phyloP scores from a whole-genome alignment of 2,888 invertebrate genomes.

The Criorhina ranunculi region DNA sequence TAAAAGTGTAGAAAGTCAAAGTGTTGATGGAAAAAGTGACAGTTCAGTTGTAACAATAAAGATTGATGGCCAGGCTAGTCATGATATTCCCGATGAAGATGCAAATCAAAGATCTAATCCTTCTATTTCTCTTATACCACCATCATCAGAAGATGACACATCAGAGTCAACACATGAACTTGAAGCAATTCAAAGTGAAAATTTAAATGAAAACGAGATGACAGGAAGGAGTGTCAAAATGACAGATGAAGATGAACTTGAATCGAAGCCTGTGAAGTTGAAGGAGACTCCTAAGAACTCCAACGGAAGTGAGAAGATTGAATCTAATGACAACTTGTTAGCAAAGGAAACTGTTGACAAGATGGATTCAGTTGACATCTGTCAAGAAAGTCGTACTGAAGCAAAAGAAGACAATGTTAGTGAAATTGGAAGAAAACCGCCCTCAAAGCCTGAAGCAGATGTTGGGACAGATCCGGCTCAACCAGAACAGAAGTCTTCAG shows the following conservation, averaged over 20 bases:
- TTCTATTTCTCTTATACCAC: constrained; percentile 48
- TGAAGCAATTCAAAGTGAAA: background rate
- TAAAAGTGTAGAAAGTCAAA: background rate
- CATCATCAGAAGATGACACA: constrained; percentile 65
- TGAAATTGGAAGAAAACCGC: background rate
- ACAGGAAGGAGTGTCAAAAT: background rate
- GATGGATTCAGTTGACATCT: background rate
- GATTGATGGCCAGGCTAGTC: background rate
- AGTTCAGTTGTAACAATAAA: background rate
- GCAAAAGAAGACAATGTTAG: background rate
- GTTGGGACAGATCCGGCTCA: too few relatives aligned
- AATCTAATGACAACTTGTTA: too few relatives aligned
- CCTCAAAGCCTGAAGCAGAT: background rate
- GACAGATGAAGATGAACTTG: background rate
- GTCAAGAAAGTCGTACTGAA: background rate
- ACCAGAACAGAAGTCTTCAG: too few relatives aligned
- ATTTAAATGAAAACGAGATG: background rate
- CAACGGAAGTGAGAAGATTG: background rate
- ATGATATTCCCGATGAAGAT: background rate
- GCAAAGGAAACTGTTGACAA: too few relatives aligned
- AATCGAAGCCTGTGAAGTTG: background rate
- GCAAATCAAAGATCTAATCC: background rate
- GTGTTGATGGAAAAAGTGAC: background rate
- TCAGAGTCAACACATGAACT: constrained; percentile 20
- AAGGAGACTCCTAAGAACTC: background rate